A percentile compares a stretch with the other conserved stretches of the same genome.
These are phyloP conservation scores for Agrochola circellaris DNA, from an alignment of 2,888 invertebrate genomes.

Conservation along the genomic window DNA sequence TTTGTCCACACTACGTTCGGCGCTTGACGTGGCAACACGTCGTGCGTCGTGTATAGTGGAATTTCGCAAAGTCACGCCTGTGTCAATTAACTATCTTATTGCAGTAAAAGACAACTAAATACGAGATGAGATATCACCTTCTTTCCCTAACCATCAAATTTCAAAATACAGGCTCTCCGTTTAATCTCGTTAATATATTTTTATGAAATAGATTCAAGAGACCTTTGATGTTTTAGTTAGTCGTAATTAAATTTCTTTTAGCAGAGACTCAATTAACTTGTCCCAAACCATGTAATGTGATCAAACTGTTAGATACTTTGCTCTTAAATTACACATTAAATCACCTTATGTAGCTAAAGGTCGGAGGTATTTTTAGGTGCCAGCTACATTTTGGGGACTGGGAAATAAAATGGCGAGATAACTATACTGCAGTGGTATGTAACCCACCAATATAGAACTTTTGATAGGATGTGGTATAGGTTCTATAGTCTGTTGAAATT, in stretches of 20 bases:
- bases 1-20: too few species aligned
- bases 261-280: conserved; percentile 31
- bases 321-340: conserved; percentile 29
- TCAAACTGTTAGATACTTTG: conserved; percentile 33
- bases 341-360: neutral
- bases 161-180: neutral
- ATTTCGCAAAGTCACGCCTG: too few species aligned
- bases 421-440: neutral
- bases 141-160: neutral
- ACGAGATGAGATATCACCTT: neutral
- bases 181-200: conserved; percentile 15
- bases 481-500: too few species aligned
- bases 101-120: neutral
- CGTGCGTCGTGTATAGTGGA: too few species aligned
- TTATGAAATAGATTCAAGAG: conserved; percentile 20
- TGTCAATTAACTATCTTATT: too few species aligned
- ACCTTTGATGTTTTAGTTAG: conserved; percentile 45
- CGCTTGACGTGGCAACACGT: too few species aligned
- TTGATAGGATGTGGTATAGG: too few species aligned
- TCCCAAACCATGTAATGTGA: conserved; percentile 38
- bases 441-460: too few species aligned
- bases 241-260: conserved; percentile 38
- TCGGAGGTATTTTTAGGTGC: neutral
- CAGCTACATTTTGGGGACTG: neutral
- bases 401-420: neutral